A percentile compares a stretch with the other conserved stretches of the same genome.
Evolutionary conservation across 2,113 vertebrate species (phyloP).

Genomic region (Cinclus mexicanus): DNA sequence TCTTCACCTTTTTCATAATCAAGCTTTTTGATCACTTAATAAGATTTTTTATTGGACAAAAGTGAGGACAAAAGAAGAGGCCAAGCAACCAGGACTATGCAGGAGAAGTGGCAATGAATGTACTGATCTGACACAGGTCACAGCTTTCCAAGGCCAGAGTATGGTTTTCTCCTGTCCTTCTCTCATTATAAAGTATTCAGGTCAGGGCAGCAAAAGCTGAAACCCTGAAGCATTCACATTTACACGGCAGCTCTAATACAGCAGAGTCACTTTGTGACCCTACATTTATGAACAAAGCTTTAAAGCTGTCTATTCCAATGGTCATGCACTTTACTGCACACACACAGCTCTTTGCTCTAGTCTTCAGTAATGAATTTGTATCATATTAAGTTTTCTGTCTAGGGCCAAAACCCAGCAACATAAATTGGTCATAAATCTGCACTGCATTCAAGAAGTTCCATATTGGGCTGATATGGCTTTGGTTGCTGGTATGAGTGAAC

Average conservation of each 20-base stretch:
- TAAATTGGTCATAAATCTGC: not conserved
- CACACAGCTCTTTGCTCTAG: not conserved
- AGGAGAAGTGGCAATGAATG: not conserved
- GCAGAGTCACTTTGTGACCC: not conserved
- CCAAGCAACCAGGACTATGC: not conserved
- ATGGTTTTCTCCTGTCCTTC: not conserved
- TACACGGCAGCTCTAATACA: not conserved
- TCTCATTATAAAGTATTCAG: not conserved
- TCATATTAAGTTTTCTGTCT: not conserved
- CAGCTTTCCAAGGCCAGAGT: not conserved
- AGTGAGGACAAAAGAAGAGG: not conserved
- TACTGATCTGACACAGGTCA: not conserved
- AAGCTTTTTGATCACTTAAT: not conserved
- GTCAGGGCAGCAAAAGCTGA: not conserved
- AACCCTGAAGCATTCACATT: not conserved
- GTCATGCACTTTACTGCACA: not conserved
- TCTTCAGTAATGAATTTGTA: slow-evolving; percentile 7
- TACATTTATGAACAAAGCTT: not conserved
- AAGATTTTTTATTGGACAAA: not conserved
- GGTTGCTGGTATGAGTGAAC: not conserved
- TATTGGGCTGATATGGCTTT: not conserved
- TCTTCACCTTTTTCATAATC: not conserved
- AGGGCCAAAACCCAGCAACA: not conserved
- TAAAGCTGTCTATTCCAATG: not conserved
- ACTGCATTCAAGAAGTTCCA: not conserved